These are phyloP conservation scores for Rhagophthalmus giganteus DNA, from an alignment of 2,888 invertebrate genomes.

Conservation along the genomic window DNA sequence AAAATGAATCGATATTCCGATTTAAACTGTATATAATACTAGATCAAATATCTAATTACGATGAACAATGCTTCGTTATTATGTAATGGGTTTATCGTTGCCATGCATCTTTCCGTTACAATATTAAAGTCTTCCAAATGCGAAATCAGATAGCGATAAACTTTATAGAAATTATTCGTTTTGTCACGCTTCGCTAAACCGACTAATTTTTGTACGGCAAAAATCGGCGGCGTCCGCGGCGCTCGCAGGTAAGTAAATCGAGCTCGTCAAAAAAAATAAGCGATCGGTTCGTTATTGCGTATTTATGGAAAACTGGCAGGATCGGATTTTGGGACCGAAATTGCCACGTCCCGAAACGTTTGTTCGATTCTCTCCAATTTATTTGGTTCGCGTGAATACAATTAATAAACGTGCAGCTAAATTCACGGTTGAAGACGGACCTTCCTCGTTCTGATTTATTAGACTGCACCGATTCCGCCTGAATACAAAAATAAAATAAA, in stretches of 20 bases:
- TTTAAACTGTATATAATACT: no score
- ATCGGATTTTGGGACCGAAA: no score
- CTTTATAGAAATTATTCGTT: not conserved
- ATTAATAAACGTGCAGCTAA: constrained; percentile 50
- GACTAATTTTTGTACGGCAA: not conserved
- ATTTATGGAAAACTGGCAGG: no score
- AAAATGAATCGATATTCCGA: no score
- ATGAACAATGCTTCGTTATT: no score
- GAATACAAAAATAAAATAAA: constrained; percentile 40
- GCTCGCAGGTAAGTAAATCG: no score
- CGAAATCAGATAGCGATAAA: not conserved
- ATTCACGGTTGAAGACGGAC: constrained; percentile 47
- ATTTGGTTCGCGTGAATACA: constrained; percentile 47
- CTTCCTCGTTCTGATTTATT: constrained; percentile 47
- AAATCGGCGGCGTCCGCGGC: no score
- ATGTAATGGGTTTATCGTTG: not conserved
- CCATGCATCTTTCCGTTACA: not conserved
- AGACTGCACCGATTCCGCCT: constrained; percentile 49
- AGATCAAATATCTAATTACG: no score
- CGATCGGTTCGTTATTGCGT: no score
- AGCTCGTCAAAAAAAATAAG: no score
- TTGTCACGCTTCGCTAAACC: not conserved
- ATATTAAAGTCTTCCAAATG: no score
- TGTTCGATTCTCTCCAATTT: not conserved
- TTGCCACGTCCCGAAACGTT: not conserved